phyloP scores from a whole-genome alignment of 2,797 vertebrate genomes.

The Argentina silus region DNA sequence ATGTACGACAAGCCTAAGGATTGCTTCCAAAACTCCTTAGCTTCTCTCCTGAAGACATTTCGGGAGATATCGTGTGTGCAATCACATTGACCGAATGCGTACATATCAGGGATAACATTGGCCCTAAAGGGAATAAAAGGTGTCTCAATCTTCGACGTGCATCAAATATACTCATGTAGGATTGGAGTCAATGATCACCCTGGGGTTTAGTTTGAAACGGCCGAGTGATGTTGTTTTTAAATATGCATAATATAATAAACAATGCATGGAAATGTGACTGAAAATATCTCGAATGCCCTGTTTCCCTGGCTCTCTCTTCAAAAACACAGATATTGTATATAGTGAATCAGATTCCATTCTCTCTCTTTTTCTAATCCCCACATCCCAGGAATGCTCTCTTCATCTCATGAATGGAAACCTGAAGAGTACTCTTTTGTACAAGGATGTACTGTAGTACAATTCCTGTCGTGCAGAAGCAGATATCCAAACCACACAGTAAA shows the following conservation, averaged over 20 bases:
- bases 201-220: background rate
- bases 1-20: constrained; percentile 72
- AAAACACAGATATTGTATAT: background rate
- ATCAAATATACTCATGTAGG: constrained; percentile 25
- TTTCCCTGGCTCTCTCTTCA: background rate
- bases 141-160: constrained; percentile 32
- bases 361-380: background rate
- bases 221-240: constrained; percentile 24
- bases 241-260: constrained; percentile 31
- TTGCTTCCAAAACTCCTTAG: constrained; percentile 57
- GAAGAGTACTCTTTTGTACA: background rate
- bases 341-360: background rate
- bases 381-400: background rate
- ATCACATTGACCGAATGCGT: constrained; percentile 36
- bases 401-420: background rate
- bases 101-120: constrained; percentile 37
- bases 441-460: background rate
- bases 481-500: background rate
- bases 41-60: constrained; percentile 52
- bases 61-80: constrained; percentile 40
- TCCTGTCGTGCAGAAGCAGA: background rate
- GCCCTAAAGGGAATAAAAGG: constrained; percentile 39
- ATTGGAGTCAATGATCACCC: constrained; percentile 28
- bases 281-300: background rate
- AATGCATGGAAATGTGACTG: constrained; percentile 27